Conservation (phyloP, 1,140 invertebrate genomes). For the Wiebesia pumilae region DNA sequence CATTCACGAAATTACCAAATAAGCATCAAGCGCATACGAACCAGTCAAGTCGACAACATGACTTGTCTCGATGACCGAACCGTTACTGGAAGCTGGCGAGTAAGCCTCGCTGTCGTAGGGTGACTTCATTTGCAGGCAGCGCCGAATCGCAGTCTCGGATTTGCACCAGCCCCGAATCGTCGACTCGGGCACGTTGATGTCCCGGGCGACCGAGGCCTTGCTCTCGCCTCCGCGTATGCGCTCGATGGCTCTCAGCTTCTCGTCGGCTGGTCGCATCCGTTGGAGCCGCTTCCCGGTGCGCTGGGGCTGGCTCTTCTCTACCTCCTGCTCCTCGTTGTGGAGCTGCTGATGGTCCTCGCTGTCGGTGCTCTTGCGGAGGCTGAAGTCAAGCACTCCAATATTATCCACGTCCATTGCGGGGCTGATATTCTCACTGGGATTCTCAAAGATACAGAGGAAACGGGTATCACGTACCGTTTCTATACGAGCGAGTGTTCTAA, state of each 20-base stretch:
- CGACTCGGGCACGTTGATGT: constrained; percentile 88
- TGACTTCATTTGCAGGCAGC: constrained; percentile 80
- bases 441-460: neutral
- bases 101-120: constrained; percentile 76
- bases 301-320: neutral
- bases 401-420: neutral
- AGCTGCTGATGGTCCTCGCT: neutral
- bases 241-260: constrained; percentile 86
- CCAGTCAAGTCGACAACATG: constrained; percentile 13
- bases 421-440: neutral
- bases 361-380: constrained; percentile 17
- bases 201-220: constrained; percentile 86
- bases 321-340: neutral
- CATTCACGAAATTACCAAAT: neutral
- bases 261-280: constrained; percentile 81
- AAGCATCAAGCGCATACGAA: neutral
- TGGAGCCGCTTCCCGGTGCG: constrained; percentile 75
- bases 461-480: neutral
- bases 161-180: constrained; percentile 91
- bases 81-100: constrained; percentile 73
- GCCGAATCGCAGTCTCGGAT: constrained; percentile 85
- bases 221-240: constrained; percentile 85
- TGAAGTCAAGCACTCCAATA: constrained; percentile 7
- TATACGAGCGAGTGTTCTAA: too few species aligned
- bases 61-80: constrained; percentile 56